Conservation (phyloP, 2,113 vertebrate species). For the Tetrao urogallus region DNA sequence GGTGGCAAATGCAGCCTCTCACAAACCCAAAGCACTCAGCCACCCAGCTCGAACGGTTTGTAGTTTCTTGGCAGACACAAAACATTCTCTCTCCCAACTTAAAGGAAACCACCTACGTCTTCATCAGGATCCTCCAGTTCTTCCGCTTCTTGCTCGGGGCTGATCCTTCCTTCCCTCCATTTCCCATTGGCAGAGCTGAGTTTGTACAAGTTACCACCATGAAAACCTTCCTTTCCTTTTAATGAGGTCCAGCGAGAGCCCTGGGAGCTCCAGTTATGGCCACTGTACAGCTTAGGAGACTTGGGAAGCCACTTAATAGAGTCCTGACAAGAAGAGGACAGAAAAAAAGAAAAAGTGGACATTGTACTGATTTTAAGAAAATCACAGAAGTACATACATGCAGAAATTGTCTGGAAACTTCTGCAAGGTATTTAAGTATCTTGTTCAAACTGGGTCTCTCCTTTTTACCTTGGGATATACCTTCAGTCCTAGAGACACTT, state of each 20-base stretch:
- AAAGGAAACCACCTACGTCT: conserved; percentile 71
- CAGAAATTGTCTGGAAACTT: neutral
- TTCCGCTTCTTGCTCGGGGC: conserved; percentile 75
- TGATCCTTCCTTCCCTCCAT: conserved; percentile 68
- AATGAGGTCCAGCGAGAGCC: conserved; percentile 71
- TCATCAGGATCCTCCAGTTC: conserved; percentile 69
- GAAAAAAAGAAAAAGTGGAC: neutral
- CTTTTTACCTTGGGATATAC: neutral
- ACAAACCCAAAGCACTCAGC: rapidly evolving
- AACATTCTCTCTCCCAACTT: neutral
- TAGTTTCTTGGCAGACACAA: neutral
- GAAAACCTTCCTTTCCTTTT: conserved; percentile 70
- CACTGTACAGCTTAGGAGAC: conserved; percentile 66
- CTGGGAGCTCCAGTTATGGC: conserved; percentile 74
- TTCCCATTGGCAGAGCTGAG: conserved; percentile 70
- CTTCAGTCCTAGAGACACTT: neutral
- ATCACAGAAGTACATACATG: neutral
- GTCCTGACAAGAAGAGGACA: conserved; percentile 43
- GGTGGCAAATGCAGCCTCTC: neutral
- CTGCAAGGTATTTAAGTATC: neutral
- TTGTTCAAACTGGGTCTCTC: neutral
- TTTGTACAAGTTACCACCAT: conserved; percentile 49
- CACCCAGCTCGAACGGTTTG: neutral
- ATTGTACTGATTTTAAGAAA: neutral
- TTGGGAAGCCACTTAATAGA: conserved; percentile 72